phyloP scores from a whole-genome alignment of 2,113 vertebrate species.

The Cephalopterus ornatus region DNA sequence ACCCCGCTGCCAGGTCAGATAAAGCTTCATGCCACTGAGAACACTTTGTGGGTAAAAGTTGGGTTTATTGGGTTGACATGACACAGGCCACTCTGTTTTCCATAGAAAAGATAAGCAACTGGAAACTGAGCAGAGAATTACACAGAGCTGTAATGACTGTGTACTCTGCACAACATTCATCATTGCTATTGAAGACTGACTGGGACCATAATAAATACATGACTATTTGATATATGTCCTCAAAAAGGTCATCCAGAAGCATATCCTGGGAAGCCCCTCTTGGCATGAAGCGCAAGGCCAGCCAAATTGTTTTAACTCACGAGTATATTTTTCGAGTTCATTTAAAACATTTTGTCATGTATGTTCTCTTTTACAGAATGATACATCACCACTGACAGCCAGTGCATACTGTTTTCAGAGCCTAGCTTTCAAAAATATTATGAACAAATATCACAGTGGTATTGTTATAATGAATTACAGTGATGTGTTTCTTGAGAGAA shows the following conservation, averaged over 20 bases:
- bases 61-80: neutral
- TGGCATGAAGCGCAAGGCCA: neutral
- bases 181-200: neutral
- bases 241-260: slow-evolving; percentile 35
- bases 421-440: slow-evolving; percentile 76
- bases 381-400: slow-evolving; percentile 68
- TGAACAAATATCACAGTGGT: slow-evolving; percentile 70
- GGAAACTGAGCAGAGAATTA: slow-evolving; percentile 9
- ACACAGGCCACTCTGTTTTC: slow-evolving; percentile 4
- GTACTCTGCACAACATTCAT: slow-evolving; percentile 1
- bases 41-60: neutral
- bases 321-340: slow-evolving; percentile 60
- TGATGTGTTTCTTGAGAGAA: slow-evolving; percentile 74
- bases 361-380: slow-evolving; percentile 58
- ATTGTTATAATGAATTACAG: slow-evolving; percentile 73
- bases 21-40: neutral
- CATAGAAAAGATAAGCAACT: slow-evolving; percentile 19
- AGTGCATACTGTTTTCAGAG: slow-evolving; percentile 70
- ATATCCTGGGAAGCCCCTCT: slow-evolving; percentile 42
- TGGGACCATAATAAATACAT: slow-evolving; percentile 38
- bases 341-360: slow-evolving; percentile 58
- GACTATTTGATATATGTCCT: slow-evolving; percentile 34
- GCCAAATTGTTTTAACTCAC: slow-evolving; percentile 11
- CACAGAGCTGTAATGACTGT: neutral
- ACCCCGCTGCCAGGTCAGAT: neutral